A percentile compares a stretch with the other conserved stretches of the same genome.
Evolutionary conservation across 2,888 invertebrate genomes (phyloP).

Genomic region (Oscheius sp.): DNA sequence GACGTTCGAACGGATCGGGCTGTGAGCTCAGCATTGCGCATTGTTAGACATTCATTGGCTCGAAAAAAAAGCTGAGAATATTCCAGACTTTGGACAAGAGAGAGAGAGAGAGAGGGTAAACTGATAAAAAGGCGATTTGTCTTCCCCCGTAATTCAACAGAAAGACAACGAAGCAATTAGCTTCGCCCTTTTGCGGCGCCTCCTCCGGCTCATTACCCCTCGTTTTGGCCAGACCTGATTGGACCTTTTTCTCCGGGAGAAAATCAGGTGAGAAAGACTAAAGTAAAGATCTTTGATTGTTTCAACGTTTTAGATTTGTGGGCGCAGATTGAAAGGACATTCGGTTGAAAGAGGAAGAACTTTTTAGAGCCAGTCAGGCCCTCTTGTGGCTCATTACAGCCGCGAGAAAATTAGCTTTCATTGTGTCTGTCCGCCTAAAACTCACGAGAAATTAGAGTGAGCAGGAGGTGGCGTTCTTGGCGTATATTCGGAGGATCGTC

Average conservation of each 20-base stretch:
- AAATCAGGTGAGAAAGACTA: slow-evolving; percentile 9
- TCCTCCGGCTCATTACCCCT: slow-evolving; percentile 7
- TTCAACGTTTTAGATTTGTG: neutral
- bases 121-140: neutral
- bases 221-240: too few relatives aligned
- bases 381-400: too few relatives aligned
- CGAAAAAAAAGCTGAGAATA: neutral
- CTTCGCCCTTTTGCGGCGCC: slow-evolving; percentile 8
- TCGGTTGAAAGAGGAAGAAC: too few relatives aligned
- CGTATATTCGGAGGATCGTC: slow-evolving; percentile 13
- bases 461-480: neutral
- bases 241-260: neutral
- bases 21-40: neutral
- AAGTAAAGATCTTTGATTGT: neutral
- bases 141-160: slow-evolving; percentile 5
- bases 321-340: neutral
- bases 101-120: neutral
- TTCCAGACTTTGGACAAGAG: too few relatives aligned
- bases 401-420: too few relatives aligned
- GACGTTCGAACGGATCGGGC: neutral
- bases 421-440: too few relatives aligned
- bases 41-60: neutral
- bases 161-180: slow-evolving; percentile 15
- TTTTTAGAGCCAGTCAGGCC: too few relatives aligned
- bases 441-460: neutral